Evolutionary conservation across 2,888 invertebrate species (phyloP).

Genomic region (Caenorhabditis parvicauda): DNA sequence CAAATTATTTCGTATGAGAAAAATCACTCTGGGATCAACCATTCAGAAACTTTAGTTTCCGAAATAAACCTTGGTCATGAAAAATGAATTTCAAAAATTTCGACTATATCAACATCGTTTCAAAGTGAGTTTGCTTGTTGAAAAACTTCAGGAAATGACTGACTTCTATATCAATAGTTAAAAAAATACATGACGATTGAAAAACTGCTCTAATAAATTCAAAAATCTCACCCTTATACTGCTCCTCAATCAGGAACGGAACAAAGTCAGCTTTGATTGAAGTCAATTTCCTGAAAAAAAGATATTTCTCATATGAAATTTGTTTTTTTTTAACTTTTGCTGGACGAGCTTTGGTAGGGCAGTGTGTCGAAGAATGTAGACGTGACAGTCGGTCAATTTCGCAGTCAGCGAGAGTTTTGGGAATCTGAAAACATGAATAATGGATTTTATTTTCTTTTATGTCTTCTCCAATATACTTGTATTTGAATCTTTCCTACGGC

Average conservation of each 20-base stretch:
- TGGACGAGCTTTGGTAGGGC: slow-evolving; percentile 11
- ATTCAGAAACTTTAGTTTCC: too few relatives aligned
- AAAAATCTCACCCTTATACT: slow-evolving; percentile 16
- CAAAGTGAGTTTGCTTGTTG: too few relatives aligned
- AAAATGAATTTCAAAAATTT: too few relatives aligned
- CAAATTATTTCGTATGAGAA: too few relatives aligned
- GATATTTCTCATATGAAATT: not conserved
- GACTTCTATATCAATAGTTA: not conserved
- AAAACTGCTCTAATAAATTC: too few relatives aligned
- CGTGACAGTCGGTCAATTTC: slow-evolving; percentile 50
- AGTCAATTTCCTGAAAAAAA: slow-evolving; percentile 31
- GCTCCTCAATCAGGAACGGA: slow-evolving; percentile 43
- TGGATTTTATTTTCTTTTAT: too few relatives aligned
- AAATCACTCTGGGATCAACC: too few relatives aligned
- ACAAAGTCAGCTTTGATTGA: slow-evolving; percentile 59
- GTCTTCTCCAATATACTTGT: too few relatives aligned
- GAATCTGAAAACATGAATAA: slow-evolving; percentile 39
- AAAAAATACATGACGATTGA: not conserved
- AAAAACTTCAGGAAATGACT: too few relatives aligned
- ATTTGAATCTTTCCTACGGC: too few relatives aligned
- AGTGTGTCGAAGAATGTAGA: slow-evolving; percentile 43
- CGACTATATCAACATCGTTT: too few relatives aligned
- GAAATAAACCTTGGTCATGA: too few relatives aligned
- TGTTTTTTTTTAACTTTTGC: slow-evolving; percentile 6
- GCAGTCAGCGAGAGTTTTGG: slow-evolving; percentile 40